These are phyloP conservation scores for Metopolophium dirhodum DNA, from an alignment of 1,140 invertebrate genomes.

Conservation along the genomic window DNA sequence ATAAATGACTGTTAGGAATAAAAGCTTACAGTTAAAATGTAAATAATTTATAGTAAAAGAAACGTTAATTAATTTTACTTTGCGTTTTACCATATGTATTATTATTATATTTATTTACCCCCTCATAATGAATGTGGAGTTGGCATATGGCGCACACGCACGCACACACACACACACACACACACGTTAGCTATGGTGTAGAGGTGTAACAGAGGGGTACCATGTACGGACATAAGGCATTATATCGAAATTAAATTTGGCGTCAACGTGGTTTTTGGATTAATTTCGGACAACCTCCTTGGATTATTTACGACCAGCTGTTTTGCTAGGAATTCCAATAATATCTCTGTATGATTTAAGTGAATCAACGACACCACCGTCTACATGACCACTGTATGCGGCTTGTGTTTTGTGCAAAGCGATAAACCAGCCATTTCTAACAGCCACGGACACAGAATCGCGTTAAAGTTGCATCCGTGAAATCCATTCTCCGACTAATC, in stretches of 20 bases:
- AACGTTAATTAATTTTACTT: background rate
- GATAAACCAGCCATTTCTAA: background rate
- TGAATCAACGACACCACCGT: background rate
- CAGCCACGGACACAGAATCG: background rate
- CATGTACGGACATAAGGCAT: background rate
- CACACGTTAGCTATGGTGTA: background rate
- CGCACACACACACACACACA: too few species aligned
- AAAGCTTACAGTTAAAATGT: background rate
- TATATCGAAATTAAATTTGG: background rate
- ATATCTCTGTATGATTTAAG: background rate
- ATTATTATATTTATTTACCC: background rate
- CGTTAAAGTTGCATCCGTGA: background rate
- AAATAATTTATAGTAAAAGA: background rate
- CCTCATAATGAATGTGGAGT: background rate
- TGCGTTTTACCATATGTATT: background rate
- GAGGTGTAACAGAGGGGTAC: background rate
- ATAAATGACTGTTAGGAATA: background rate
- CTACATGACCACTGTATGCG: background rate
- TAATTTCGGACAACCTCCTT: background rate
- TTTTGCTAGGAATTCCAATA: background rate
- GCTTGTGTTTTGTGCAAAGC: background rate
- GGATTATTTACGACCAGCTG: background rate
- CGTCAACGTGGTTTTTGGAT: background rate
- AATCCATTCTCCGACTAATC: background rate
- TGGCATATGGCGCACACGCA: background rate